Percentiles rank a stretch among this genome's conserved stretches.
phyloP scores from a whole-genome alignment of 1,140 invertebrate genomes.

The Saccostrea echinata region DNA sequence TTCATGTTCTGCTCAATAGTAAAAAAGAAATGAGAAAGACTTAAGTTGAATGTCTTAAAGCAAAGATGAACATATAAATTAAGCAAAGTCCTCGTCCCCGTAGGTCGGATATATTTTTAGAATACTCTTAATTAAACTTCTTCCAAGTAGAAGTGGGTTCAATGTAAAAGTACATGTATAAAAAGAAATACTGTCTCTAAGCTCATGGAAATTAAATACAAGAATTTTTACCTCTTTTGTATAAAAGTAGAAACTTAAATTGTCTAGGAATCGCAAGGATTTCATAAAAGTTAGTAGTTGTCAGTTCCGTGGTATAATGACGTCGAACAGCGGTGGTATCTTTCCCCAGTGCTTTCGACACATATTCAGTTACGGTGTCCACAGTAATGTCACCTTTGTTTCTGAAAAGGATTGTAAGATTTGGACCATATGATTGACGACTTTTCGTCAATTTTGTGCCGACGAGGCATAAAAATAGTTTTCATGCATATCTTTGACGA shows the following conservation, averaged over 20 bases:
- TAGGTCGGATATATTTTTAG: too few relatives aligned
- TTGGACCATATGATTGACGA: background rate
- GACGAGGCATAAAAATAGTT: too few relatives aligned
- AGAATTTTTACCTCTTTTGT: slow-evolving; percentile 51
- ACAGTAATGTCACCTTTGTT: slow-evolving; percentile 53
- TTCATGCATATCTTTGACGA: too few relatives aligned
- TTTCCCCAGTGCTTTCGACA: slow-evolving; percentile 1
- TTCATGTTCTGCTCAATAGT: slow-evolving; percentile 15
- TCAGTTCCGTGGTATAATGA: slow-evolving; percentile 57
- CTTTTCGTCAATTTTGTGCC: too few relatives aligned
- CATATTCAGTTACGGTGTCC: slow-evolving; percentile 57
- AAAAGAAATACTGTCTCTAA: too few relatives aligned
- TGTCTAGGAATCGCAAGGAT: slow-evolving; percentile 59
- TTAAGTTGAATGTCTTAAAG: too few relatives aligned
- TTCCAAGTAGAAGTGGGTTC: too few relatives aligned
- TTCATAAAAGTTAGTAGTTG: slow-evolving; percentile 56
- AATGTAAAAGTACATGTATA: too few relatives aligned
- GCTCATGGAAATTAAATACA: too few relatives aligned
- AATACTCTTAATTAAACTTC: too few relatives aligned
- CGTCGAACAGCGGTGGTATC: slow-evolving; percentile 22
- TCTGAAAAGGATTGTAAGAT: background rate
- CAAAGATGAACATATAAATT: too few relatives aligned
- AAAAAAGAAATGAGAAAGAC: background rate
- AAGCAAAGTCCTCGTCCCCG: too few relatives aligned
- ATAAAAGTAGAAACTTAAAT: slow-evolving; percentile 55